These are phyloP conservation scores for Charadrius vociferus DNA, from an alignment of 2,113 vertebrate genomes.

Conservation along the genomic window DNA sequence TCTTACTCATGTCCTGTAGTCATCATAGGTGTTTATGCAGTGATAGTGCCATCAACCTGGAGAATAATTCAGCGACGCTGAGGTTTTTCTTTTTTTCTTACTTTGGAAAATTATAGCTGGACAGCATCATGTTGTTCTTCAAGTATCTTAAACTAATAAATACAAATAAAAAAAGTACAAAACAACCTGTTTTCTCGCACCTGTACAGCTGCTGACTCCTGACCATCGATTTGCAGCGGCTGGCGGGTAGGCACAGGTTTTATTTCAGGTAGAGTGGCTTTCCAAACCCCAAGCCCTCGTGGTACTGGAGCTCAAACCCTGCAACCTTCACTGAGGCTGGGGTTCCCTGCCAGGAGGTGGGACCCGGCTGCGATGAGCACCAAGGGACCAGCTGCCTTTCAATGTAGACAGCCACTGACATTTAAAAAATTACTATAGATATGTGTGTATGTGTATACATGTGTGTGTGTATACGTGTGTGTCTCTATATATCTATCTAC, in stretches of 20 bases:
- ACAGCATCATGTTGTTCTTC: not conserved
- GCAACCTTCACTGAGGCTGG: no score
- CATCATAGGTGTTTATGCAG: not conserved
- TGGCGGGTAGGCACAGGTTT: not conserved
- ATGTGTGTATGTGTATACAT: no score
- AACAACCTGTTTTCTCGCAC: not conserved
- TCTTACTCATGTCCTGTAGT: not conserved
- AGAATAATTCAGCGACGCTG: not conserved
- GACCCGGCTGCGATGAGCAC: not conserved
- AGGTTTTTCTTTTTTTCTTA: not conserved
- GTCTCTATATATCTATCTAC: not conserved
- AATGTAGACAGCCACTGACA: fast-evolving
- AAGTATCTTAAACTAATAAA: not conserved
- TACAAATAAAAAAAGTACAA: not conserved
- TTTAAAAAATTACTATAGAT: no score
- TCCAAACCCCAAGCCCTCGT: not conserved
- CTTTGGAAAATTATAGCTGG: not conserved
- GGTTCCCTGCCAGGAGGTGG: no score
- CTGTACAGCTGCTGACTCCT: fast-evolving
- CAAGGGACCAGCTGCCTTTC: not conserved
- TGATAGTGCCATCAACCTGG: not conserved
- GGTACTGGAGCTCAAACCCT: no score
- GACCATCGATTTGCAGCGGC: fast-evolving
- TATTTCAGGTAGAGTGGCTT: not conserved
- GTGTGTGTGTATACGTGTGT: fast-evolving